Base-by-base conservation (phyloP, 2,888 invertebrate species). In the Dryomyza anilis region DNA sequence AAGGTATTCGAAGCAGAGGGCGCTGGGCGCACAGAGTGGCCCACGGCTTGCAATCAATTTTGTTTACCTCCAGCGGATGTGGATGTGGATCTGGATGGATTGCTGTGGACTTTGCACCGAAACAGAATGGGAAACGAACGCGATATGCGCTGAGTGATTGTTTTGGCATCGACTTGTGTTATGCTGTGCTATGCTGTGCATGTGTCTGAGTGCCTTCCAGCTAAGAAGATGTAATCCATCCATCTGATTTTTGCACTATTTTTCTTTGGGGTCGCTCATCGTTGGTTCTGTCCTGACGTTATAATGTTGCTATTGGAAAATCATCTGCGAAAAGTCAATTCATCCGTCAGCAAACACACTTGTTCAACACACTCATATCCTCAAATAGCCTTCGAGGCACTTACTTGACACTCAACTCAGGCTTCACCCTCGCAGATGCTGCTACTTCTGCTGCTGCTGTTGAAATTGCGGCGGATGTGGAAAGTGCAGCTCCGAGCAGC, bases 21-120 rank as follows among this genome's bases (percentile, higher is more conserved):
- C 2, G 21, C 19, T 2, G n/a, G n/a, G 30, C 19, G 21, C 27
- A 56, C 23, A 27, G 36, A n/a, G 25, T 33, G 30, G 53, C 61
- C 53, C 39, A 43, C 21, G 53, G 53, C 43, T 5, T 52, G 53
- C 61, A 53, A 61, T 61, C 43, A 61, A 52, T 61, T 61, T 61
- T 53, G 29, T 61, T 61, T 61, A 53, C 53, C 43, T 39, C 16
- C 16, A 52, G 39, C 43, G 16, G 21, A n/a, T 19, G 12, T 12
- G 16, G n/a, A n/a, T n/a, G n/a, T n/a, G n/a, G n/a, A n/a, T n/a
- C n/a, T n/a, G n/a, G n/a, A n/a, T n/a, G n/a, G n/a, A n/a, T n/a
- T n/a, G n/a, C n/a, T n/a, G n/a, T n/a, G n/a, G n/a, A n/a, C n/a
- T n/a, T n/a, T n/a, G n/a, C n/a, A n/a, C n/a, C n/a, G 39, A 2